Conservation (phyloP, 2,797 vertebrate species). For the Microcaecilia unicolor region DNA sequence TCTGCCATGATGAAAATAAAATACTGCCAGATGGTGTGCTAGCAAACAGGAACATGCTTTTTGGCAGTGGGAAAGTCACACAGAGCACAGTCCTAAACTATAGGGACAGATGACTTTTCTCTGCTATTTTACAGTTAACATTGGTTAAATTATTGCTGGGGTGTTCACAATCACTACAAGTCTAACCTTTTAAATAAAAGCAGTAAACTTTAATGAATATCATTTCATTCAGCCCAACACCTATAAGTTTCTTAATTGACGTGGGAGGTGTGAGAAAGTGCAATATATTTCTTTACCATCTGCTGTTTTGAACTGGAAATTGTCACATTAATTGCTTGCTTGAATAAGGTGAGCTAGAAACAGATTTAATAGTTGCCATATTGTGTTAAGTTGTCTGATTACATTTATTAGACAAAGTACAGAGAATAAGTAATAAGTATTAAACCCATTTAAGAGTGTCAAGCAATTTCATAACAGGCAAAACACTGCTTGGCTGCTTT, state of each 20-base stretch:
- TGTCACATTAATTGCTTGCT: not conserved
- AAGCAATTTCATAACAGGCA: not conserved
- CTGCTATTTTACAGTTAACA: not conserved
- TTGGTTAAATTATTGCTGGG: not conserved
- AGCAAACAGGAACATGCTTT: no score
- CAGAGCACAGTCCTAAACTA: no score
- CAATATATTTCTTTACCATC: not conserved
- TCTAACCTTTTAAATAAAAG: not conserved
- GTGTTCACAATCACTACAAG: not conserved
- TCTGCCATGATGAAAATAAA: no score
- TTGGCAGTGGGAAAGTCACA: no score
- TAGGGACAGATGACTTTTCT: no score
- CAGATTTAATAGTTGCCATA: not conserved
- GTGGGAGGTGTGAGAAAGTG: not conserved
- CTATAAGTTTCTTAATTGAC: not conserved
- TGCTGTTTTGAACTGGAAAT: not conserved
- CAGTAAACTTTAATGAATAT: not conserved
- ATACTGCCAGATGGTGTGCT: no score
- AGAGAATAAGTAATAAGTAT: not conserved
- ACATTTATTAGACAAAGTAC: not conserved
- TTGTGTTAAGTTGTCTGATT: not conserved
- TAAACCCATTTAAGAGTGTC: constrained; percentile 4
- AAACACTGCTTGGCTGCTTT: no score
- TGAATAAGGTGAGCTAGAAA: not conserved
- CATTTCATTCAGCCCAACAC: not conserved